Conservation (phyloP, 2,888 invertebrate species). For the Cybosia mesomella region DNA sequence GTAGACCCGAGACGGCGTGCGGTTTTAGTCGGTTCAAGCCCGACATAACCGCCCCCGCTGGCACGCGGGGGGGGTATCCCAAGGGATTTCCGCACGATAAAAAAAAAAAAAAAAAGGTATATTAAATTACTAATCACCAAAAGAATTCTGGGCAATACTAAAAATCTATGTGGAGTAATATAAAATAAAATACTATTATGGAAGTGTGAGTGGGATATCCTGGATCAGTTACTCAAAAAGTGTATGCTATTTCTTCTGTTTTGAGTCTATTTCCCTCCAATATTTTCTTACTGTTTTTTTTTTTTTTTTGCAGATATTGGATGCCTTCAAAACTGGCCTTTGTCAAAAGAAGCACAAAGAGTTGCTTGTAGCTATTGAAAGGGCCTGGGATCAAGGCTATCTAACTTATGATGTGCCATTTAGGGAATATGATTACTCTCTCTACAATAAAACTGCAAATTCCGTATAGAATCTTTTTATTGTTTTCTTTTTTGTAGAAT, state of each 20-base stretch:
- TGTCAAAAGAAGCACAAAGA: conserved; percentile 93
- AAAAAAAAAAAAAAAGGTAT: too few relatives aligned
- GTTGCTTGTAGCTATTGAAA: conserved; percentile 91
- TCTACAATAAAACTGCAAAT: conserved; percentile 84
- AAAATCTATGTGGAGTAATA: background rate
- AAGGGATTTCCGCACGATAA: too few relatives aligned
- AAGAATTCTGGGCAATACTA: too few relatives aligned
- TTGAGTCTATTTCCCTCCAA: background rate
- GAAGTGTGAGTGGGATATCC: background rate
- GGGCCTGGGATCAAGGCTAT: conserved; percentile 93
- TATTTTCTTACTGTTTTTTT: conserved; percentile 31
- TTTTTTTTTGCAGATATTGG: conserved; percentile 81
- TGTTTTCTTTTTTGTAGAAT: conserved; percentile 35
- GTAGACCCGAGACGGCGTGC: too few relatives aligned
- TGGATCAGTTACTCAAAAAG: background rate
- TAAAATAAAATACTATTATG: background rate
- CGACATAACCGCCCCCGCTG: too few relatives aligned
- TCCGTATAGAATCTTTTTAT: conserved; percentile 35
- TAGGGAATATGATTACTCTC: conserved; percentile 93
- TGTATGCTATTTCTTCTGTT: background rate
- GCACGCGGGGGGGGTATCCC: too few relatives aligned
- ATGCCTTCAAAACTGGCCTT: conserved; percentile 91
- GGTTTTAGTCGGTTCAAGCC: too few relatives aligned
- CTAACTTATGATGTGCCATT: conserved; percentile 94
- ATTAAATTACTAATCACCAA: too few relatives aligned